Evolutionary conservation across 2,113 vertebrate genomes (phyloP).

Genomic region (Hoplias malabaricus): DNA sequence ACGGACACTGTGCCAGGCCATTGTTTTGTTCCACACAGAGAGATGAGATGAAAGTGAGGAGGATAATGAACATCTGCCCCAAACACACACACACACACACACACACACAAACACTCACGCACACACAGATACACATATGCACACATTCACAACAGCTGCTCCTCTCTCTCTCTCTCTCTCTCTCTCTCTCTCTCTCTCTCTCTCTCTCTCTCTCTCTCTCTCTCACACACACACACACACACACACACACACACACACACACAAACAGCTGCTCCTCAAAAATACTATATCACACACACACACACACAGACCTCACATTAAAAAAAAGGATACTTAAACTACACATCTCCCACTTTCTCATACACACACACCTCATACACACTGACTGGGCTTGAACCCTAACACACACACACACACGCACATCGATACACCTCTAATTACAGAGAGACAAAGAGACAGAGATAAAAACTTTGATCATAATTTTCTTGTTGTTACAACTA

Average conservation of each 20-base stretch:
- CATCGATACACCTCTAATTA: neutral
- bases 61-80: slow-evolving; percentile 81
- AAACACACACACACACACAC: slow-evolving; percentile 60
- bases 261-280: too few species aligned
- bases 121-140: slow-evolving; percentile 62
- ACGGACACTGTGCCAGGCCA: slow-evolving; percentile 68
- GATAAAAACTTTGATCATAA: too few species aligned
- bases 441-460: neutral
- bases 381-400: too few species aligned
- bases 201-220: too few species aligned
- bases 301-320: too few species aligned
- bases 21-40: slow-evolving; percentile 78
- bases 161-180: too few species aligned
- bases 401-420: slow-evolving; percentile 68
- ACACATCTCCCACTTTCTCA: slow-evolving; percentile 73
- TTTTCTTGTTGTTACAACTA: too few species aligned
- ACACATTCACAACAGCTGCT: slow-evolving; percentile 56
- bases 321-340: too few species aligned
- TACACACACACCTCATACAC: slow-evolving; percentile 58
- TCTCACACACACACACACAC: too few species aligned
- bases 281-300: too few species aligned
- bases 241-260: too few species aligned
- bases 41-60: slow-evolving; percentile 79
- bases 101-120: slow-evolving; percentile 56
- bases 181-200: too few species aligned